Conservation (phyloP, 23 tunicate species). For the Ascidia mentula region DNA sequence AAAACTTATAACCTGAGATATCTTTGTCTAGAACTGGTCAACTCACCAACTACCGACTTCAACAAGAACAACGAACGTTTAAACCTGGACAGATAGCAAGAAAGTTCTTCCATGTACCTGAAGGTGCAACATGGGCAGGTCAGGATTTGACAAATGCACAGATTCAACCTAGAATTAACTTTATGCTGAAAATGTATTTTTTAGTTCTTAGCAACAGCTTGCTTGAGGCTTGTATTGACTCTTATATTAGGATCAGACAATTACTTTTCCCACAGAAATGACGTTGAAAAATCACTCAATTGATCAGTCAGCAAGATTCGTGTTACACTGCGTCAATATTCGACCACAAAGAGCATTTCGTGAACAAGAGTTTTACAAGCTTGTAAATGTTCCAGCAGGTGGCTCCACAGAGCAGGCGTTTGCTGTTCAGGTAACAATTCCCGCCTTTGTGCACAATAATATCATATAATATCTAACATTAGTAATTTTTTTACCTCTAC, state of each 20-base stretch:
- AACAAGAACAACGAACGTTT: conserved; percentile 22
- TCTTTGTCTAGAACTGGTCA: too few species aligned
- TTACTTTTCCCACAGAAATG: conserved; percentile 60
- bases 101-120: conserved; percentile 68
- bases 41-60: conserved; percentile 7
- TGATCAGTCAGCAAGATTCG: conserved; percentile 48
- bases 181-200: too few species aligned
- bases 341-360: conserved; percentile 70
- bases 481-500: too few species aligned
- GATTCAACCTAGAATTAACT: too few species aligned
- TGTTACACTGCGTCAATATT: conserved; percentile 71
- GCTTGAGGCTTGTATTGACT: too few species aligned
- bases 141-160: too few species aligned
- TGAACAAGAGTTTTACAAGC: conserved; percentile 71
- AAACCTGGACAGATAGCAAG: conserved; percentile 68
- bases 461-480: too few species aligned
- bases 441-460: too few species aligned
- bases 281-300: conserved; percentile 39
- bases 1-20: too few species aligned
- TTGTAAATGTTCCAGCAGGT: conserved; percentile 34
- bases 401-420: conserved; percentile 40
- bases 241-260: too few species aligned
- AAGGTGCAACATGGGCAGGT: conserved; percentile 90
- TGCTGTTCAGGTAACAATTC: conserved; percentile 61
- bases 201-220: too few species aligned